These are phyloP conservation scores for Manacus vitellinus DNA, from an alignment of 2,113 vertebrate species.

Conservation along the genomic window DNA sequence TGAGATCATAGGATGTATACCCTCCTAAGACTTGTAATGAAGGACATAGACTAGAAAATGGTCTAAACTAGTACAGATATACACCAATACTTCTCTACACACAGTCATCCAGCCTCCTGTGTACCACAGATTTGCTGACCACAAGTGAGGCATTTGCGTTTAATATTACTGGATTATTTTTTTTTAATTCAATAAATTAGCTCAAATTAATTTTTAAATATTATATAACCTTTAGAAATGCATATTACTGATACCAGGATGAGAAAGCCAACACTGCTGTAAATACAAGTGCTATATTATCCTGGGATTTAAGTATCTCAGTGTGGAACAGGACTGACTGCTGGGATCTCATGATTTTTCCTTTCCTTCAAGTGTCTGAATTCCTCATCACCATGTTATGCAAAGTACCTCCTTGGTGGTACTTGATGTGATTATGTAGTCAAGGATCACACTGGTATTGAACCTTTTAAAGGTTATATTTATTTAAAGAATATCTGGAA, in stretches of 20 bases:
- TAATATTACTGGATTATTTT: background rate
- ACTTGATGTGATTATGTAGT: background rate
- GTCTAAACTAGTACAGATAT: background rate
- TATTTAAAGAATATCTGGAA: constrained; percentile 19
- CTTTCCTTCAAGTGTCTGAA: background rate
- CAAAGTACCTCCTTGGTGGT: background rate
- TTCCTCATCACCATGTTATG: background rate
- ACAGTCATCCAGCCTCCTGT: background rate
- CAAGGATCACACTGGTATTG: background rate
- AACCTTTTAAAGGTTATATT: background rate
- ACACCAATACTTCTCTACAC: background rate
- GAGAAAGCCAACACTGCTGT: background rate
- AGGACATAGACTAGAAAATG: background rate
- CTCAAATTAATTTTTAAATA: background rate
- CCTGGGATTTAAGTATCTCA: background rate
- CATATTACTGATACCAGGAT: background rate
- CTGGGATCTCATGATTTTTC: background rate
- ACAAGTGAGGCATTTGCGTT: background rate
- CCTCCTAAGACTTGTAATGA: background rate
- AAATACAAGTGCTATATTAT: background rate
- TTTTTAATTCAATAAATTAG: background rate
- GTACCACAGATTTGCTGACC: background rate
- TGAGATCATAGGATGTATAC: background rate
- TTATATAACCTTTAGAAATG: background rate
- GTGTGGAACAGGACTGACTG: background rate